These are phyloP conservation scores for Hemaris fuciformis DNA, from an alignment of 2,888 invertebrate genomes.

Conservation along the genomic window DNA sequence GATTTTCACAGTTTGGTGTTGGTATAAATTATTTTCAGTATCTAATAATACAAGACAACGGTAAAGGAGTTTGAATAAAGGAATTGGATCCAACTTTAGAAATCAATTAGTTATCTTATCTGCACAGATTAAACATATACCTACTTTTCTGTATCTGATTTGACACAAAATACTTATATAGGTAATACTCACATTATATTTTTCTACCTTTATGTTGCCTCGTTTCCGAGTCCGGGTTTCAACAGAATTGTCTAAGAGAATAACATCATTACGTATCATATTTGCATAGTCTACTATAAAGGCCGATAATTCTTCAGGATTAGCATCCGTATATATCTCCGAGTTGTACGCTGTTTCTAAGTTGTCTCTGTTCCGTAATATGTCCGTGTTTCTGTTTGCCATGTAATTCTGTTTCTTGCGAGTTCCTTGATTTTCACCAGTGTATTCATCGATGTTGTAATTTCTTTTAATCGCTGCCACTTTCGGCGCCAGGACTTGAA, in stretches of 20 bases:
- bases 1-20: no score
- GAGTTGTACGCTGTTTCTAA: constrained; percentile 39
- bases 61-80: no score
- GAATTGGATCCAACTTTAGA: no score
- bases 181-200: constrained; percentile 47
- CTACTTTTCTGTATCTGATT: no score
- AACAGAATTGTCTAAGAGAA: constrained; percentile 67
- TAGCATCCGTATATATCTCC: constrained; percentile 43
- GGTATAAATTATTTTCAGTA: no score
- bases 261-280: constrained; percentile 67
- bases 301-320: constrained; percentile 57
- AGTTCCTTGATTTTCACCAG: constrained; percentile 56
- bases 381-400: constrained; percentile 47
- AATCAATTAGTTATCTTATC: no score
- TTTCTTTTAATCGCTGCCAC: constrained; percentile 47
- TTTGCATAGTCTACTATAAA: constrained; percentile 69
- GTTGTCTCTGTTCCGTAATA: constrained; percentile 44
- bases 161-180: background rate
- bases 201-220: constrained; percentile 62
- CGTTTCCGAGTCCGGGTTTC: constrained; percentile 68
- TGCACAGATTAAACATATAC: no score
- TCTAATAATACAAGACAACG: no score
- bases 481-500: constrained; percentile 52
- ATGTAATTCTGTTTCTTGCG: constrained; percentile 62
- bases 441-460: constrained; percentile 50